Percentiles rank a stretch among this genome's conserved stretches.
phyloP scores from a whole-genome alignment of 2,888 invertebrate genomes.

The Magallana nippona region DNA sequence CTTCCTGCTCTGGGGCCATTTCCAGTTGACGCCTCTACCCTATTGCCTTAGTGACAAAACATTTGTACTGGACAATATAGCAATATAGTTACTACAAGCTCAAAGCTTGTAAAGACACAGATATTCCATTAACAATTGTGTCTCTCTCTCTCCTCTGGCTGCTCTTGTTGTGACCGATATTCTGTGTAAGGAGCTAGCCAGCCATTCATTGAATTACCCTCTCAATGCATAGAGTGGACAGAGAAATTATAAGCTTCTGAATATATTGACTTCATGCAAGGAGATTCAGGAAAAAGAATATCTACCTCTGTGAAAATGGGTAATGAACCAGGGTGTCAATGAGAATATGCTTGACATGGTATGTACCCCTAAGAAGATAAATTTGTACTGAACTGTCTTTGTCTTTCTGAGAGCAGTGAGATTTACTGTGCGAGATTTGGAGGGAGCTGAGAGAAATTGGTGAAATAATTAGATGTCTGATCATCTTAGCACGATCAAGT shows the following conservation, averaged over 20 bases:
- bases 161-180: background rate
- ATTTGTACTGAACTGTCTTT: background rate
- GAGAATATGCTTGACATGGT: no score
- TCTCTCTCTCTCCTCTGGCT: background rate
- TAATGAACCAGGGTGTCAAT: no score
- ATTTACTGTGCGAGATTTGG: background rate
- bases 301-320: no score
- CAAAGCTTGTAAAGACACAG: conserved; percentile 9
- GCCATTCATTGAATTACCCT: no score
- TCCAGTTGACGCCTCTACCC: conserved; percentile 12
- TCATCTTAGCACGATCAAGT: background rate
- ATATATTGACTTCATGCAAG: no score
- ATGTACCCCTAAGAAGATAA: no score
- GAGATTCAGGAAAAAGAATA: no score
- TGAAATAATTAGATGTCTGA: conserved; percentile 29
- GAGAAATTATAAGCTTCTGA: no score
- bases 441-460: conserved; percentile 23
- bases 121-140: conserved; percentile 6
- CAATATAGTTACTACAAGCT: background rate
- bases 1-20: background rate
- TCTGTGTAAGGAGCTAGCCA: background rate
- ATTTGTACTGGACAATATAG: conserved; percentile 18
- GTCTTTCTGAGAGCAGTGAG: background rate
- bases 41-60: conserved; percentile 1
- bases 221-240: no score